Percentiles rank a stretch among this genome's conserved stretches.
Evolutionary conservation across 2,888 invertebrate genomes (phyloP).

Genomic region (Chaitophorus viminalis): DNA sequence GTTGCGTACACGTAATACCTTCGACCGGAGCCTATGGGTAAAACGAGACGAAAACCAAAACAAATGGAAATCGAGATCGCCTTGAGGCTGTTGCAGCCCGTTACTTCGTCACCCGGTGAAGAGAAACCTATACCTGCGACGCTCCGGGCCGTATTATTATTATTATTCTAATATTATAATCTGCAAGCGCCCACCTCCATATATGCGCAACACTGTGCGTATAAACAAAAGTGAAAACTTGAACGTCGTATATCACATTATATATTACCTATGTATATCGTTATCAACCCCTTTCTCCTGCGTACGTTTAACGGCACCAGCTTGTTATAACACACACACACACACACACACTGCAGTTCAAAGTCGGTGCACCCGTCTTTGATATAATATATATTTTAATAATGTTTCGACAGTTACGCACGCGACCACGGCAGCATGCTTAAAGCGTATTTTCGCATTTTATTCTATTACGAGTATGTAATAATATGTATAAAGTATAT

Average conservation of each 20-base stretch:
- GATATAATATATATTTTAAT: not conserved
- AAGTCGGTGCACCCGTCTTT: not conserved
- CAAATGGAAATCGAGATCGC: slow-evolving; percentile 60
- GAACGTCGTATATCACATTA: not conserved
- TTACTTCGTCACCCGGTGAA: slow-evolving; percentile 31
- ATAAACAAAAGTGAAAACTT: slow-evolving; percentile 55
- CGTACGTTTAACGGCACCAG: slow-evolving; percentile 1
- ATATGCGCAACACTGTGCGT: not conserved
- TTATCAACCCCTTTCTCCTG: slow-evolving; percentile 51
- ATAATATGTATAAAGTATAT: too few relatives aligned
- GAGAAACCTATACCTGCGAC: slow-evolving; percentile 39
- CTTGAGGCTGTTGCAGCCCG: slow-evolving; percentile 8
- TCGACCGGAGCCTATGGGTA: not conserved
- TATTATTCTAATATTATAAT: slow-evolving; percentile 15
- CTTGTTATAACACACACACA: not conserved
- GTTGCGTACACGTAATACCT: not conserved
- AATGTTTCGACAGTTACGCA: not conserved
- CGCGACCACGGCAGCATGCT: not conserved
- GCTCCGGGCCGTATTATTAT: slow-evolving; percentile 17
- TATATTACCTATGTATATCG: not conserved
- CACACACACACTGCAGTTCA: not conserved
- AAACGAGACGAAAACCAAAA: slow-evolving; percentile 29
- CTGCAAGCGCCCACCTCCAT: not conserved
- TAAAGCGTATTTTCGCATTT: not conserved
- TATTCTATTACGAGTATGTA: too few relatives aligned